Evolutionary conservation across 2,888 invertebrate genomes (phyloP).

Genomic region (Spodoptera picta): DNA sequence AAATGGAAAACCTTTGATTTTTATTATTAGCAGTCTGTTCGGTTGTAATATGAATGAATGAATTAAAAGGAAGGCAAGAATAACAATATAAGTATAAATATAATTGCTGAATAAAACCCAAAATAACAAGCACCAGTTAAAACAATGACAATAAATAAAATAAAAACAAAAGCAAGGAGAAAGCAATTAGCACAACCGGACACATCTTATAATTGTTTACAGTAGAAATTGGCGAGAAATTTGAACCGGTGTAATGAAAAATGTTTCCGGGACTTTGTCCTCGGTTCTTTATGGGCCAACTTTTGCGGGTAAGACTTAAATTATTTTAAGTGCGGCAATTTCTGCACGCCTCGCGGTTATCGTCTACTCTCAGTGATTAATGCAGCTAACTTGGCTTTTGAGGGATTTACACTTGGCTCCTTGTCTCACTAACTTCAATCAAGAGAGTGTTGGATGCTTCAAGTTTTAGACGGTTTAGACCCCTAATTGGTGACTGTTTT

Average conservation of each 20-base stretch:
- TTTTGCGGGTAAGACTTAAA: slow-evolving; percentile 79
- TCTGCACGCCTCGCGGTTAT: slow-evolving; percentile 82
- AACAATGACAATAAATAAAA: slow-evolving; percentile 16
- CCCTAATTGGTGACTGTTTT: slow-evolving; percentile 35
- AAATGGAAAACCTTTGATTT: slow-evolving; percentile 13
- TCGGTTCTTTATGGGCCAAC: slow-evolving; percentile 81
- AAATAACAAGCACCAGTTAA: slow-evolving; percentile 6
- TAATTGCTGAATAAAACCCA: neutral
- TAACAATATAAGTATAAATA: slow-evolving; percentile 1
- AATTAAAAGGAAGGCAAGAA: neutral
- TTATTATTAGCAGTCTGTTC: neutral
- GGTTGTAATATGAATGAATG: neutral
- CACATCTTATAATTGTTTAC: slow-evolving; percentile 82
- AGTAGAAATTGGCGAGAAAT: slow-evolving; percentile 67
- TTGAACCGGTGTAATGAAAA: slow-evolving; percentile 81
- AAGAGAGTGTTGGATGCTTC: slow-evolving; percentile 36
- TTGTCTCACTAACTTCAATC: slow-evolving; percentile 52
- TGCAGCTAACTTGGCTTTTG: slow-evolving; percentile 63
- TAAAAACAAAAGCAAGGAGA: slow-evolving; percentile 55
- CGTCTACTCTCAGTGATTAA: slow-evolving; percentile 78
- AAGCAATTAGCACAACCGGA: slow-evolving; percentile 74
- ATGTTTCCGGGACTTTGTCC: slow-evolving; percentile 81
- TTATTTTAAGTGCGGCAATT: slow-evolving; percentile 84
- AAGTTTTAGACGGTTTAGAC: slow-evolving; percentile 25
- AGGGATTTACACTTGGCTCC: slow-evolving; percentile 60